Evolutionary conservation across 2,113 vertebrate species (phyloP).

Genomic region (Strix aluco): DNA sequence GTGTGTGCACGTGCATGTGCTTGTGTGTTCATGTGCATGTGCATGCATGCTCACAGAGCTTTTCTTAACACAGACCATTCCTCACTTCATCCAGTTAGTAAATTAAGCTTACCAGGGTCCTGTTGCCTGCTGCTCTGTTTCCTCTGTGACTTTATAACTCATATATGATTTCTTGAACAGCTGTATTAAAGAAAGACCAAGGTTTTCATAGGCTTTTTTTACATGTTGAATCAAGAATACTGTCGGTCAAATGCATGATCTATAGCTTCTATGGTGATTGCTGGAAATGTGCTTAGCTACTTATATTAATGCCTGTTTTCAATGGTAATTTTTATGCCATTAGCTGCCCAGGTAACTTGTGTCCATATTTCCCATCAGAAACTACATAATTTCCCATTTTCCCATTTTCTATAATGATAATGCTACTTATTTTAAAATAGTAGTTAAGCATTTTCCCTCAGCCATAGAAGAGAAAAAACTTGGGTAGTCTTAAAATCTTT

Average conservation of each 20-base stretch:
- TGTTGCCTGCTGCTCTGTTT: not conserved
- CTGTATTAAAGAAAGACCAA: not conserved
- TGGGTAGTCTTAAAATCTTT: not conserved
- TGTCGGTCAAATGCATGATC: not conserved
- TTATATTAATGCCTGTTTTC: not conserved
- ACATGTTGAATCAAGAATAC: not conserved
- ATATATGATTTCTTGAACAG: not conserved
- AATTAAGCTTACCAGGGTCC: not conserved
- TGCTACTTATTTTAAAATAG: not conserved
- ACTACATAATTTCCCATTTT: not conserved
- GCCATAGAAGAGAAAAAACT: not conserved
- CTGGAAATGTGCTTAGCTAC: not conserved
- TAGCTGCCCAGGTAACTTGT: not conserved
- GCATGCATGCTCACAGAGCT: accelerated
- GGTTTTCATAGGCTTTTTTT: not conserved
- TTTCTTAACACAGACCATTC: not conserved
- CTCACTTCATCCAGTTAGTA: not conserved
- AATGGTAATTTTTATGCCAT: not conserved
- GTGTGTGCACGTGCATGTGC: no score
- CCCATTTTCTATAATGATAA: not conserved
- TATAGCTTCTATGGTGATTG: not conserved
- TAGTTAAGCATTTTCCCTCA: not conserved
- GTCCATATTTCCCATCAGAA: not conserved
- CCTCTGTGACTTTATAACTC: not conserved
- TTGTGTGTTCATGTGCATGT: no score